phyloP scores from a whole-genome alignment of 2,797 vertebrate genomes.

The Ateles fusciceps region DNA sequence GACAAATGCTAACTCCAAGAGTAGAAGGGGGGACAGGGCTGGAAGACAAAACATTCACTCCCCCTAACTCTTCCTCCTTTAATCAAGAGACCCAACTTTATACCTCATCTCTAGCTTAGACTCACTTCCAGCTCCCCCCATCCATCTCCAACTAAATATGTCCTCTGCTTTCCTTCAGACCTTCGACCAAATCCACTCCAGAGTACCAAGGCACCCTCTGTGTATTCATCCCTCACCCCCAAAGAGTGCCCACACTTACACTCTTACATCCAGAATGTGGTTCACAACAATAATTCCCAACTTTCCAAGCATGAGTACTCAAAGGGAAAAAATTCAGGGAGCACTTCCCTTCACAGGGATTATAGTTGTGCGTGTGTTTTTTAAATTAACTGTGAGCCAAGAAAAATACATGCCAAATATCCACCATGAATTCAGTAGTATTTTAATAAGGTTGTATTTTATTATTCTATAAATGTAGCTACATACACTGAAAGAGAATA shows the following conservation, averaged over 20 bases:
- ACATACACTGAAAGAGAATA: neutral
- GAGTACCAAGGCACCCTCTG: neutral
- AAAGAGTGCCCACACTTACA: neutral
- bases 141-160: neutral
- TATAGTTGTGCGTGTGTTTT: neutral
- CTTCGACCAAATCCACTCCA: accelerated
- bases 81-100: neutral
- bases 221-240: neutral
- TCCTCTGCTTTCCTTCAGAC: neutral
- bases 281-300: neutral
- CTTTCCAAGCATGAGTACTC: neutral
- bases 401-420: constrained; percentile 25
- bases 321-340: neutral
- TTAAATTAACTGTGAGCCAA: neutral
- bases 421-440: neutral
- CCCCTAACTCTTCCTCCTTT: neutral
- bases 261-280: neutral
- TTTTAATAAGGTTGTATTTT: constrained; percentile 8
- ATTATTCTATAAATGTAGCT: neutral
- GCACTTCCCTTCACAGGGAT: neutral
- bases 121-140: neutral
- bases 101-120: neutral
- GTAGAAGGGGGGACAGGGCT: neutral
- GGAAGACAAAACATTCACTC: neutral
- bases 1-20: neutral